phyloP scores from a whole-genome alignment of 2,888 invertebrate genomes.

The Phyllotreta cruciferae region DNA sequence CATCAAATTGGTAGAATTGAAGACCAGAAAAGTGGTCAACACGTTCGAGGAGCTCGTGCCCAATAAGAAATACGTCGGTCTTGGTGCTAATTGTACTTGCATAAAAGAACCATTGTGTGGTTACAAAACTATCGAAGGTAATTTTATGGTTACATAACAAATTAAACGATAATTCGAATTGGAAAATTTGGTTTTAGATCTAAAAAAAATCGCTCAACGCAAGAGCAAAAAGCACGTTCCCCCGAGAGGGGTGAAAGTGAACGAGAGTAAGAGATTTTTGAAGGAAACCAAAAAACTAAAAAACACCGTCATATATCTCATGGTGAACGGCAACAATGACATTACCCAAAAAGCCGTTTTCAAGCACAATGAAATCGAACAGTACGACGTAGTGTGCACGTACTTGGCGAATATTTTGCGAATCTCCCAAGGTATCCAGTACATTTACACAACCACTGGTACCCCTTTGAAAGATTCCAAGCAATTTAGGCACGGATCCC shows the following conservation, averaged over 20 bases:
- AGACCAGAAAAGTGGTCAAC: neutral
- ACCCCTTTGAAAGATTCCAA: neutral
- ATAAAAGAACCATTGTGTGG: neutral
- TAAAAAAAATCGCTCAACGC: too few relatives aligned
- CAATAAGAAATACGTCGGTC: neutral
- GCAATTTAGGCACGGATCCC: neutral
- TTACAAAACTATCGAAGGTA: conserved; percentile 10
- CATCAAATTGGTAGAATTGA: conserved; percentile 2
- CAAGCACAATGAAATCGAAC: neutral
- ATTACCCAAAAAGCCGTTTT: conserved; percentile 4
- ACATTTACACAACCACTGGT: neutral
- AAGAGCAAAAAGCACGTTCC: neutral
- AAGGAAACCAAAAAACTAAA: neutral
- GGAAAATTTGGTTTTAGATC: too few relatives aligned
- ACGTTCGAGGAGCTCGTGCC: conserved; percentile 3
- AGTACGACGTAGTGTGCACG: conserved; percentile 2
- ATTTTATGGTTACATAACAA: neutral
- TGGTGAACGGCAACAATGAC: neutral
- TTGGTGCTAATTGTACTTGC: neutral
- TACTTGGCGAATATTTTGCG: conserved; percentile 1
- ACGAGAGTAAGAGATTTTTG: conserved; percentile 1
- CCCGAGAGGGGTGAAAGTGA: neutral
- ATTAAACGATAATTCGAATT: too few relatives aligned
- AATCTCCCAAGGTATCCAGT: neutral
- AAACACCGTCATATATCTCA: conserved; percentile 1